Base-by-base conservation (phyloP, 1,140 invertebrate species). In the Drosophila miranda region DNA sequence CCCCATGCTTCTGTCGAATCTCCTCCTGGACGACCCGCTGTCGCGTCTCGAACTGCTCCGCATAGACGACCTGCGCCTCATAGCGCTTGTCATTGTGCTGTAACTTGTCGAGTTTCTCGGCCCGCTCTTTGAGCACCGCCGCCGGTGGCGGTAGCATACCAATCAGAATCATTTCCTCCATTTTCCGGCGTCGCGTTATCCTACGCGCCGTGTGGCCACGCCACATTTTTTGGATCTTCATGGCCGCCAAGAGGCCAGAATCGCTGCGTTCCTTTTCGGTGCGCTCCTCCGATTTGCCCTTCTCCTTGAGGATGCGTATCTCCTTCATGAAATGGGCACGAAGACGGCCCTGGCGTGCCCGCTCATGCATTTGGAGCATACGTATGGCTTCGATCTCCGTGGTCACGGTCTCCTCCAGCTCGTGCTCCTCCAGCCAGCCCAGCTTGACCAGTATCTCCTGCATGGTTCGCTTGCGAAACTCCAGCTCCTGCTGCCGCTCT, bases 311-410 rank as follows among this genome's bases (percentile, higher is more conserved):
- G 19, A 94, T 92, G 23, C 95, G 92, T 55, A 98, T 96, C 92
- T 98, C 97, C 90, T 95, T 95, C 96, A 98, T 98, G 75, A 98
- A 97, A 84, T 97, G 95, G 8, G 96, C 94, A 70, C 97, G 92
- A 19, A 92, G 92, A 45, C 97, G 92, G 21, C 96, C 97, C 90
- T 98, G 97, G 44, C 97, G 93, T 0, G 97, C 97, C 76, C 98
- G 91, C 91, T 99, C 98, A 82, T 98, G 97, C 26, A 94, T 95
- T 91, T 98, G 97, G 58, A 99, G 95, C 1, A 98, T 92, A 30
- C 94, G 92, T 41, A 98, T 95, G 1, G 97, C 97, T 91, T 98
- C 95, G 41, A 95, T 93, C 86, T 97, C 94, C 0, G 94, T 95
- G 0, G 94, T 95, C 87, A 98, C 93, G 19, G 92, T 91, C 57